Percentiles rank a stretch among this genome's conserved stretches.
These are phyloP conservation scores for Dryobates pubescens DNA, from an alignment of 2,797 vertebrate genomes.

Conservation along the genomic window DNA sequence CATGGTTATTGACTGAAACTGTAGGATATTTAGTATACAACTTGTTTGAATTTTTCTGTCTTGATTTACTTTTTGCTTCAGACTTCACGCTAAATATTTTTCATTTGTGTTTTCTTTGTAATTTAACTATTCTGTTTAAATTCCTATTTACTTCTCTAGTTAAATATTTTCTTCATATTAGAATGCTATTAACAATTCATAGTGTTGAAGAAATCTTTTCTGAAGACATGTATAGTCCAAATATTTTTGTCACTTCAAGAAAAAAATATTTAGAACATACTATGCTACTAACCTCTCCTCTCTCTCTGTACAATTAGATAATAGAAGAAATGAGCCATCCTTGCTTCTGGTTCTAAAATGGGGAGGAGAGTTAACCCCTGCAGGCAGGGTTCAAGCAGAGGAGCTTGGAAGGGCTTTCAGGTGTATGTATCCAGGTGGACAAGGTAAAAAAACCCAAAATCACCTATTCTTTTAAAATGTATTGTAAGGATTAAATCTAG, in stretches of 20 bases:
- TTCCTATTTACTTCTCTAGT: background rate
- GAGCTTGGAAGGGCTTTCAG: slow-evolving; percentile 90
- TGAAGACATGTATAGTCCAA: background rate
- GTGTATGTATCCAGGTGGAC: slow-evolving; percentile 92
- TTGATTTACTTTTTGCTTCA: background rate
- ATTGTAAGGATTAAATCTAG: background rate
- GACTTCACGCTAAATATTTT: background rate
- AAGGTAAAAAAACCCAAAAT: slow-evolving; percentile 78
- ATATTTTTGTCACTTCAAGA: background rate
- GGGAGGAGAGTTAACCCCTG: slow-evolving; percentile 90
- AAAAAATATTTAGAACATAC: background rate
- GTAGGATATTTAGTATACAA: background rate
- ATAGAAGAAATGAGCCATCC: slow-evolving; percentile 85
- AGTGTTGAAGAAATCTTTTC: background rate
- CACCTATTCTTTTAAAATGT: no score
- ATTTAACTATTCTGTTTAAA: background rate
- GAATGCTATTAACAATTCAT: background rate
- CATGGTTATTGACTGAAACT: background rate
- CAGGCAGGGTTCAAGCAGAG: slow-evolving; percentile 89
- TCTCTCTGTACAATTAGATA: slow-evolving; percentile 75
- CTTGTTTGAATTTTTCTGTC: background rate
- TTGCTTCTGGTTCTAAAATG: slow-evolving; percentile 89
- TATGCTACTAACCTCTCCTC: background rate
- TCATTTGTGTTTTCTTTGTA: background rate
- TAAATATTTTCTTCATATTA: background rate